Conservation (phyloP, 2,797 vertebrate species). For the Cygnus olor region DNA sequence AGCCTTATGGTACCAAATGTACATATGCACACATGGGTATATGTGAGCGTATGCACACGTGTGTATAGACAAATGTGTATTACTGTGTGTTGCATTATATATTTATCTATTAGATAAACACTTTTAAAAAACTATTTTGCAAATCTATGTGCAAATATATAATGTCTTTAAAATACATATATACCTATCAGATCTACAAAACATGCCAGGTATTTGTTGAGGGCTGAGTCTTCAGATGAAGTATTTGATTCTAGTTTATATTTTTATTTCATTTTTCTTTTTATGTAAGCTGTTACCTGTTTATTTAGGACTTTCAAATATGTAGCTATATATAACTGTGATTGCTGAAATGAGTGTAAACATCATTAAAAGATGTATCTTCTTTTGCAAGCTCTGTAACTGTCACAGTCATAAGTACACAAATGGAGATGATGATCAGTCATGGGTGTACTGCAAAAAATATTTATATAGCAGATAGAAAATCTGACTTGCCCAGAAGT, state of each 20-base stretch:
- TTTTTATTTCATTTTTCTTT: conserved; percentile 21
- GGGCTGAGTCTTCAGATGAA: not conserved
- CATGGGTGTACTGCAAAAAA: not conserved
- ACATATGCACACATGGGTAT: not conserved
- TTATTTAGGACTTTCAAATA: conserved; percentile 45
- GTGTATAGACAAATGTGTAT: not conserved
- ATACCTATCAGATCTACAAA: not conserved
- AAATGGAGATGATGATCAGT: conserved; percentile 4
- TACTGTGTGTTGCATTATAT: not conserved
- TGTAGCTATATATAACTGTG: conserved; percentile 27
- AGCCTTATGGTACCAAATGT: not conserved
- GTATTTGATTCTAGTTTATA: not conserved
- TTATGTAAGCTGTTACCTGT: conserved; percentile 7
- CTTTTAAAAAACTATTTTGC: not conserved
- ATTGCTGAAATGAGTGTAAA: conserved; percentile 49
- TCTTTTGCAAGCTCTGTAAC: conserved; percentile 20
- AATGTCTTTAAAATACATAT: not conserved
- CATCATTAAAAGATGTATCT: conserved; percentile 30
- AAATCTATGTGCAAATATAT: not conserved
- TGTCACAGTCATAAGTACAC: conserved; percentile 25
- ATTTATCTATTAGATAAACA: not conserved
- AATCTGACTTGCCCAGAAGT: not conserved
- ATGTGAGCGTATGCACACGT: not conserved
- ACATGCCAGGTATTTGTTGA: not conserved
- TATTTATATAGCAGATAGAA: not conserved